A percentile compares a stretch with the other conserved stretches of the same genome.
Conservation (phyloP, 2,888 invertebrate species). For the Drosophila neonasuta region DNA sequence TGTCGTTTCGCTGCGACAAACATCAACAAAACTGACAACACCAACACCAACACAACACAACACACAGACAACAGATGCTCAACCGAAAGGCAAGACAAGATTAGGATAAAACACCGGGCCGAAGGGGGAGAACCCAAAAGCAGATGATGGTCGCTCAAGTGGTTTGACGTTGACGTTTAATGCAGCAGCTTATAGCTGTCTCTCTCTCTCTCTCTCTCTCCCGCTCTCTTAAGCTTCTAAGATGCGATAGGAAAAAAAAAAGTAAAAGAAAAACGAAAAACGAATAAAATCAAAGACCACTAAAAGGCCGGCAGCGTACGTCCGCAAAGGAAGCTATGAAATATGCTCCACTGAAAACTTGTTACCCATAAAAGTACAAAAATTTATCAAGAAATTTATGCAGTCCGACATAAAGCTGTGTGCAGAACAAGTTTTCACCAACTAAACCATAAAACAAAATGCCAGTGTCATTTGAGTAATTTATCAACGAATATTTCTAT, state of each 20-base stretch:
- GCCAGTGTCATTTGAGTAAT: neutral
- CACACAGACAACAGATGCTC: slow-evolving; percentile 42
- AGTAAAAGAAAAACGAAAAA: neutral
- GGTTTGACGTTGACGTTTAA: slow-evolving; percentile 51
- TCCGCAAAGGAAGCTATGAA: slow-evolving; percentile 7
- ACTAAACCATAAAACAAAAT: slow-evolving; percentile 1
- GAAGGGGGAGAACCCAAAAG: slow-evolving; percentile 1
- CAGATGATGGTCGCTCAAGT: slow-evolving; percentile 41
- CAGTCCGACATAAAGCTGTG: neutral
- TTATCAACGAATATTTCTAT: neutral
- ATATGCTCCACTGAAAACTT: slow-evolving; percentile 9
- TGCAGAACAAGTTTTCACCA: neutral
- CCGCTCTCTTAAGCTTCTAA: slow-evolving; percentile 16
- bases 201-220: neutral
- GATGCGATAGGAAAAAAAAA: slow-evolving; percentile 4
- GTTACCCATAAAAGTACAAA: neutral
- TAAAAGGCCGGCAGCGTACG: slow-evolving; percentile 6
- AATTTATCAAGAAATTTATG: slow-evolving; percentile 4
- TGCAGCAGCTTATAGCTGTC: slow-evolving; percentile 47
- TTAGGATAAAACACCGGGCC: neutral
- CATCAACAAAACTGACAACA: slow-evolving; percentile 53
- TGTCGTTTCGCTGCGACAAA: slow-evolving; percentile 51
- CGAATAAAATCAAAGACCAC: slow-evolving; percentile 24
- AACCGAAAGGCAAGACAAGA: slow-evolving; percentile 26
- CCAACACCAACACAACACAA: slow-evolving; percentile 31